These are phyloP conservation scores for Squalus acanthias DNA, from an alignment of 2,797 vertebrate species.

Conservation along the genomic window DNA sequence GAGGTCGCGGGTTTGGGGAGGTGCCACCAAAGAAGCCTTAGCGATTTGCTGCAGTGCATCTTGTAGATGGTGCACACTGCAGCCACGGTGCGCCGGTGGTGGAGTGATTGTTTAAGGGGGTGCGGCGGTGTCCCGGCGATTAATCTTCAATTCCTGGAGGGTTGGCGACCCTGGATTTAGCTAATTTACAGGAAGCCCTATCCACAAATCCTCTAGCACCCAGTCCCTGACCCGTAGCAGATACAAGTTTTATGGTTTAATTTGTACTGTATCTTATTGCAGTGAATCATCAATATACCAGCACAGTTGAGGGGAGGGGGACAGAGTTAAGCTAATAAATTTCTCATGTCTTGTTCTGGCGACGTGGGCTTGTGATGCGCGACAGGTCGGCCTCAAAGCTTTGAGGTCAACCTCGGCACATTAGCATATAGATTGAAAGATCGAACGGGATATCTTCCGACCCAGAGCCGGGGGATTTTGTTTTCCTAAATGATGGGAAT, in stretches of 20 bases:
- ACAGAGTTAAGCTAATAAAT: slow-evolving; percentile 24
- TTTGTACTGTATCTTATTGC: neutral
- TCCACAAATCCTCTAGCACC: neutral
- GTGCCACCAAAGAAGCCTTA: too few relatives aligned
- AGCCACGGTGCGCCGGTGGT: too few relatives aligned
- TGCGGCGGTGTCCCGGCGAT: too few relatives aligned
- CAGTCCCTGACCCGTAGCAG: neutral
- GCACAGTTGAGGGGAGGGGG: too few relatives aligned
- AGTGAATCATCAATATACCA: neutral
- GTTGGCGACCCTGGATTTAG: neutral
- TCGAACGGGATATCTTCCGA: neutral
- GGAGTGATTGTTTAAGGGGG: too few relatives aligned
- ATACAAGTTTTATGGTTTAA: neutral
- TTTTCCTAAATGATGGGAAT: neutral
- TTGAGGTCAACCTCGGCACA: slow-evolving; percentile 48
- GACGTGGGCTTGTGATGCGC: slow-evolving; percentile 44
- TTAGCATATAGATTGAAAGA: slow-evolving; percentile 61
- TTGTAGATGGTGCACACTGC: too few relatives aligned
- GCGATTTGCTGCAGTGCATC: too few relatives aligned
- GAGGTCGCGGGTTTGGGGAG: too few relatives aligned
- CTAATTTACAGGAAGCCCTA: neutral
- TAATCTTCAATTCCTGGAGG: too few relatives aligned
- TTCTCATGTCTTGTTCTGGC: slow-evolving; percentile 43
- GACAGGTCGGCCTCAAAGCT: slow-evolving; percentile 44
- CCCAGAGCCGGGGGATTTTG: too few relatives aligned